Evolutionary conservation across 2,888 invertebrate genomes (phyloP), one percentile per base, ranked within the genome.

Genomic region (Caradrina clavipalpis): DNA sequence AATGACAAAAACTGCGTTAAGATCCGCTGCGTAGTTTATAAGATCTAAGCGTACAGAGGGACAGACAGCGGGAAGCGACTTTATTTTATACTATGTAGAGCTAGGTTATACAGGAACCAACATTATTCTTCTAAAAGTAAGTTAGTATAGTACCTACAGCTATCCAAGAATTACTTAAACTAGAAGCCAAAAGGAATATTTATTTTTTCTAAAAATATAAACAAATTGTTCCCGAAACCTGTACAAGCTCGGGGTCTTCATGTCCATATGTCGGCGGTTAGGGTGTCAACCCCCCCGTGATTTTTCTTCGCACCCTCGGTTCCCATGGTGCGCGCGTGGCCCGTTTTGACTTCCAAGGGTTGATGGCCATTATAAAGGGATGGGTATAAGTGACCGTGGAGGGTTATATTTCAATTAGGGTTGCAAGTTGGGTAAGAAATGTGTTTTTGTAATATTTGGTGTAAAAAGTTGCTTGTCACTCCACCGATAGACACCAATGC

Each of bases 281-380:
- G 84, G 84, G 84, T 57, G 74, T 73, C 51, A 78, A 76, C 81
- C 84, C 83, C 83, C 59, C 71, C 47, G 76, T 73, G 74, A 81
- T 78, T 82, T 76, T 72, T 63, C 74, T 56, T 59, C 17, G 17
- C 73, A 74, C 87, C 88, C 89, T 76, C 59, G 47, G 84, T 90
- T 90, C 90, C 87, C 90, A 90, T 85, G 88, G 70, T 19, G 58
- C 49, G 76, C 87, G 84, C 89, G 90, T 88, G 84, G 31, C 77
- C 31, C 76, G 51, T 74, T 79, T 82, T 84, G 79, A 84, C 84
- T 84, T 80, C 65, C 65, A 60, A 78, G 82, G 83, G 84, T 79
- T 70, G 76, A 80, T 62, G 72, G 72, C 67, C 60, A 70, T 70
- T 80, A 82, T 74, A 70, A 74, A 67, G 59, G 77, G 82, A 79